Conservation (phyloP, 2,888 invertebrate species). For the Lissocephala sabroskyi region DNA sequence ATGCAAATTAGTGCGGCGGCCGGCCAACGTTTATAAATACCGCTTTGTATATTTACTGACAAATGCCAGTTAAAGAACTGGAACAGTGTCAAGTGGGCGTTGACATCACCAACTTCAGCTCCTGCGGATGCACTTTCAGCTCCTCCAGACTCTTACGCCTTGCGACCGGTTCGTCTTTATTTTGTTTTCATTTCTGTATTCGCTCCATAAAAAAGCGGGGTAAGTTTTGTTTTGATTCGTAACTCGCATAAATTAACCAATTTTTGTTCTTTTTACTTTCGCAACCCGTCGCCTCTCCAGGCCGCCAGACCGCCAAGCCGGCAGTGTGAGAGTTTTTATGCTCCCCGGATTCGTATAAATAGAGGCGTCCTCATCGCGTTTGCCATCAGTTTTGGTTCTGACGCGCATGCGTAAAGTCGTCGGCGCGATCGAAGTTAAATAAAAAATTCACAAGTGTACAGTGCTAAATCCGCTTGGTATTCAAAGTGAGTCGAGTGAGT, state of each 20-base stretch:
- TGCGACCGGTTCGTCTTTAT: constrained; percentile 17
- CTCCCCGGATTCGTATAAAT: constrained; percentile 49
- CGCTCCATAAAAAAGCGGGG: constrained; percentile 21
- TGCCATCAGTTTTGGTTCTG: constrained; percentile 55
- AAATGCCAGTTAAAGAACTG: constrained; percentile 26
- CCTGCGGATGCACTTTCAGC: constrained; percentile 5
- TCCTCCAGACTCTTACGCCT: constrained; percentile 11
- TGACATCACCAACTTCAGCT: constrained; percentile 21
- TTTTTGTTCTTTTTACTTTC: constrained; percentile 15
- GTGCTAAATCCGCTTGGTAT: constrained; percentile 11
- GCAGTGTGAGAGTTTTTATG: constrained; percentile 17
- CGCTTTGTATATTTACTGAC: constrained; percentile 19
- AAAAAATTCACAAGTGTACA: constrained; percentile 3
- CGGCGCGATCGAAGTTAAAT: constrained; percentile 12
- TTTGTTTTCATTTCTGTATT: constrained; percentile 49
- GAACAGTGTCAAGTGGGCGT: constrained; percentile 34
- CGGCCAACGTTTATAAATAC: constrained; percentile 24
- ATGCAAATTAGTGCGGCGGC: constrained; percentile 10
- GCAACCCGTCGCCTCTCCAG: too few species aligned
- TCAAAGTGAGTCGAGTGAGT: constrained; percentile 27
- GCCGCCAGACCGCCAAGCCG: constrained; percentile 36
- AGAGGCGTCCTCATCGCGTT: constrained; percentile 41
- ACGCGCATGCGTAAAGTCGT: constrained; percentile 46
- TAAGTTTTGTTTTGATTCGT: constrained; percentile 36
- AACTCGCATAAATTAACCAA: constrained; percentile 19